A percentile compares a stretch with the other conserved stretches of the same genome.
Evolutionary conservation across 1,140 invertebrate genomes (phyloP).

Genomic region (Lordiphosa collinella): DNA sequence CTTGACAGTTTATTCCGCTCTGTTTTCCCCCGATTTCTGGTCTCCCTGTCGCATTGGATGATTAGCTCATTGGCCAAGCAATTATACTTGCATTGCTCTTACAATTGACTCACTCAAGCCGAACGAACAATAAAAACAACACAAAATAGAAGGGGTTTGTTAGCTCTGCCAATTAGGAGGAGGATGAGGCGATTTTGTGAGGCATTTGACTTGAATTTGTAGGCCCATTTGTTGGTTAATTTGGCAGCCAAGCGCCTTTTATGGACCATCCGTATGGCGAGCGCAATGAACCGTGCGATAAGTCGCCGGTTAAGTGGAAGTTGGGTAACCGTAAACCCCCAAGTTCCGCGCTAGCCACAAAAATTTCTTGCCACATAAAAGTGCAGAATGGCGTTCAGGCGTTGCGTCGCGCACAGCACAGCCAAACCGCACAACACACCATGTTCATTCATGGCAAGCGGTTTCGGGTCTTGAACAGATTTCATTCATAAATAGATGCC

Average conservation of each 20-base stretch:
- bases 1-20: no score
- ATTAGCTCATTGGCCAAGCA: not conserved
- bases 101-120: conserved; percentile 43
- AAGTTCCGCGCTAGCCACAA: conserved; percentile 2
- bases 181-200: not conserved
- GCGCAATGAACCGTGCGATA: conserved; percentile 35
- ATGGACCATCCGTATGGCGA: conserved; percentile 3
- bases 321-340: conserved; percentile 7
- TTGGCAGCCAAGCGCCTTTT: conserved; percentile 27
- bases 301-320: conserved; percentile 1
- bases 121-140: conserved; percentile 13
- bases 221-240: conserved; percentile 35
- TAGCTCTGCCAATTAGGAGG: conserved; percentile 2
- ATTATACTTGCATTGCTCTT: conserved; percentile 6
- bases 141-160: conserved; percentile 13
- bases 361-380: conserved; percentile 26
- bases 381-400: conserved; percentile 23
- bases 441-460: conserved; percentile 31
- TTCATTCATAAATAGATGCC: conserved; percentile 50
- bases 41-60: not conserved
- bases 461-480: conserved; percentile 30
- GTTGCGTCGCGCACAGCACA: conserved; percentile 1
- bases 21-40: no score
- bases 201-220: conserved; percentile 14
- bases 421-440: conserved; percentile 7